Evolutionary conservation across 2,113 vertebrate species (phyloP).

Genomic region (Otocyon megalotis): DNA sequence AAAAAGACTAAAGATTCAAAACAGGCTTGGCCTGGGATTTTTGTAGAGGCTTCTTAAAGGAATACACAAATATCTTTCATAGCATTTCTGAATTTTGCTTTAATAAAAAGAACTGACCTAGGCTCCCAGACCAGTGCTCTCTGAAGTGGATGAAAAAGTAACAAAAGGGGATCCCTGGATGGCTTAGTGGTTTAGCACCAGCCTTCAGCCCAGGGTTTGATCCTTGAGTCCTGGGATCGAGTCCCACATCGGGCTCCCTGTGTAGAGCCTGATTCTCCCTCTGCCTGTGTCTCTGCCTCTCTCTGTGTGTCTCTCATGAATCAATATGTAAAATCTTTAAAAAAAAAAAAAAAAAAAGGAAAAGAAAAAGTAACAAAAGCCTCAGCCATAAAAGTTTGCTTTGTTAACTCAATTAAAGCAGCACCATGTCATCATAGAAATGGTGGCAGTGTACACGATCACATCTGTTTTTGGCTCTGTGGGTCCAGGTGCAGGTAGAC

Average conservation of each 20-base stretch:
- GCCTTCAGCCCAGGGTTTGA: no score
- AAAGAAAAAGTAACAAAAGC: not conserved
- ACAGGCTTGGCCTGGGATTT: constrained; percentile 65
- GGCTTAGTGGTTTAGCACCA: no score
- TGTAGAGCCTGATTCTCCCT: no score
- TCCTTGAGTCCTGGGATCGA: no score
- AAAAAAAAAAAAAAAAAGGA: no score
- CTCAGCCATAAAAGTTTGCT: not conserved
- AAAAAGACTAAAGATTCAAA: constrained; percentile 62
- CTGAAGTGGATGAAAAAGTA: not conserved
- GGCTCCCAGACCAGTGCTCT: not conserved
- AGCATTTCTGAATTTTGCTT: constrained; percentile 31
- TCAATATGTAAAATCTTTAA: no score
- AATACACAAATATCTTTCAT: not conserved
- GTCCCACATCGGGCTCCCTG: no score
- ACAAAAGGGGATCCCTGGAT: not conserved
- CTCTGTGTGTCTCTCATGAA: no score
- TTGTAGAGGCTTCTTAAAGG: constrained; percentile 9
- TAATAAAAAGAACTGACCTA: not conserved
- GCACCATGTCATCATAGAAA: not conserved
- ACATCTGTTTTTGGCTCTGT: not conserved
- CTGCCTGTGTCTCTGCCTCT: no score
- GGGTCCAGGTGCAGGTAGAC: not conserved
- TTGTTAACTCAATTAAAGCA: not conserved
- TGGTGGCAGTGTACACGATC: rapidly evolving